Conservation (phyloP, 1,140 invertebrate genomes). For the Lerema accius region DNA sequence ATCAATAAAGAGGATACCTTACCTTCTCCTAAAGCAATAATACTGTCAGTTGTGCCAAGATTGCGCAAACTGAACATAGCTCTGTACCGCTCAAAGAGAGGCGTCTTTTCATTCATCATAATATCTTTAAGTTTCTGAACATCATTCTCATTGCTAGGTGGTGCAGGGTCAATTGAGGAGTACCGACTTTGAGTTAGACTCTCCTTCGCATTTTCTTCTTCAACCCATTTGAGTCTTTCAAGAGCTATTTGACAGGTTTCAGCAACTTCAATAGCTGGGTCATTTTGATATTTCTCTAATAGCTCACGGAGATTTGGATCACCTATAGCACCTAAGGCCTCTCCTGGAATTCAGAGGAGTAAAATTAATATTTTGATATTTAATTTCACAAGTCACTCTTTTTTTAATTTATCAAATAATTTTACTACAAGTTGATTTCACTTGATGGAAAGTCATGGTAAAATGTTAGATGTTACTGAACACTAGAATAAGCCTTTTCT, state of each 20-base stretch:
- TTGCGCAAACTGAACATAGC: conserved; percentile 99
- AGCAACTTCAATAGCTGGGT: conserved; percentile 92
- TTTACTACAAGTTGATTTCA: no score
- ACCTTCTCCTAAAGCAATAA: conserved; percentile 92
- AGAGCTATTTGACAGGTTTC: conserved; percentile 98
- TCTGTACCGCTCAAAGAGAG: conserved; percentile 95
- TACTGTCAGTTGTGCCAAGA: conserved; percentile 89
- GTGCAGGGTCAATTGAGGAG: conserved; percentile 96
- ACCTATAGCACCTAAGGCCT: conserved; percentile 98
- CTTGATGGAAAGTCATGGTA: no score
- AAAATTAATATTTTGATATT: no score
- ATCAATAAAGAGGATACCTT: no score
- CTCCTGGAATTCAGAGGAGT: conserved; percentile 89
- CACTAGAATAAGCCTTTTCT: no score
- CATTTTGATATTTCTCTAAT: conserved; percentile 90
- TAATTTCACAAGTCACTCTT: no score
- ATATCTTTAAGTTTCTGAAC: conserved; percentile 85
- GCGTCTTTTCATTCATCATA: conserved; percentile 89
- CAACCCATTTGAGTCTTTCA: conserved; percentile 91
- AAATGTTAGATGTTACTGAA: no score
- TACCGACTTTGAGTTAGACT: conserved; percentile 88
- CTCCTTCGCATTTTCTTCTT: conserved; percentile 60
- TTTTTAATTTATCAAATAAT: no score
- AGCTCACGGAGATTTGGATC: conserved; percentile 85
- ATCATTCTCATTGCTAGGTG: conserved; percentile 85